Conservation (phyloP, 2,113 vertebrate species). For the Oryzias celebensis region DNA sequence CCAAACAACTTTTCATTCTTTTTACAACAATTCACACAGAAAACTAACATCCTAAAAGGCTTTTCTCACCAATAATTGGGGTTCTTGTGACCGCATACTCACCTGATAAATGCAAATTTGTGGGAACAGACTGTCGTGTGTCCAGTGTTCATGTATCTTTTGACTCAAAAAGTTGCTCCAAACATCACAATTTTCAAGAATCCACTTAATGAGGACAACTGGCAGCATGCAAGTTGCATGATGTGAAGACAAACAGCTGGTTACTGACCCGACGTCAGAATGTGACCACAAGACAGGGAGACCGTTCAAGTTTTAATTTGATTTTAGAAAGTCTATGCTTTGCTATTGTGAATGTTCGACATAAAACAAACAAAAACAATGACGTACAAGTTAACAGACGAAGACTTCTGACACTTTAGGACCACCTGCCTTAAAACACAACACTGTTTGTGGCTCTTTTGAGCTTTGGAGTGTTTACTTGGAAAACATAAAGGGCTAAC, state of each 20-base stretch:
- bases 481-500: no score
- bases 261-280: no score
- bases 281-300: no score
- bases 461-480: no score
- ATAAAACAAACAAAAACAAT: neutral
- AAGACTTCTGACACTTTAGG: neutral
- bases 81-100: conserved; percentile 36
- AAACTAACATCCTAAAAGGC: conserved; percentile 42
- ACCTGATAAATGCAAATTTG: neutral
- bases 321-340: neutral
- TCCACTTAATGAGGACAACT: no score
- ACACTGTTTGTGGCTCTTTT: no score
- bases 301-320: neutral
- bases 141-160: no score
- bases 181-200: no score
- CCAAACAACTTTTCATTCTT: conserved; percentile 56
- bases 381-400: neutral
- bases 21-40: conserved; percentile 20
- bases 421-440: neutral
- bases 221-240: no score
- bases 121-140: no score
- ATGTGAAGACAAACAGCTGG: no score
- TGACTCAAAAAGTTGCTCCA: no score
- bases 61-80: conserved; percentile 54
- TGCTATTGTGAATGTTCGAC: neutral